Percentiles rank a stretch among this genome's conserved stretches.
These are phyloP conservation scores for Drosophila tanythrix DNA, from an alignment of 2,888 invertebrate species.

Conservation along the genomic window DNA sequence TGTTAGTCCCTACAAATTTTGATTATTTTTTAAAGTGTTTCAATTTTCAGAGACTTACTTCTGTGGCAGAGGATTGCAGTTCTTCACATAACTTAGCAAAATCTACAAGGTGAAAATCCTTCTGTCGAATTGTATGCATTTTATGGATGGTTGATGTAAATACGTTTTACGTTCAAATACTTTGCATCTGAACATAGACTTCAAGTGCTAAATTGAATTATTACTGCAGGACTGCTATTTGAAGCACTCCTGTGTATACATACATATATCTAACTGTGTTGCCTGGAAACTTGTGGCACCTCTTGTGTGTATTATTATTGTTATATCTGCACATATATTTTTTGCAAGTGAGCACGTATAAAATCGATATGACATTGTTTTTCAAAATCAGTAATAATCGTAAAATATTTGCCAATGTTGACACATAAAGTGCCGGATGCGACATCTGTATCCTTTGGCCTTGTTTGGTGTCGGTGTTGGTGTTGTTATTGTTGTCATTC, in stretches of 20 bases:
- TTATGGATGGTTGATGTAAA: neutral
- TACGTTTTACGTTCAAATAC: neutral
- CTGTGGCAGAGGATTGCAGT: neutral
- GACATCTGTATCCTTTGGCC: conserved; percentile 8
- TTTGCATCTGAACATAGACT: neutral
- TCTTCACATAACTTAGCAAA: neutral
- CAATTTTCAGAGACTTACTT: neutral
- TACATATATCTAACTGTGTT: neutral
- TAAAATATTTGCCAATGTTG: conserved; percentile 43
- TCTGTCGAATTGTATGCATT: neutral
- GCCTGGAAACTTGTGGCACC: neutral
- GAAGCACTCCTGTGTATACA: no score
- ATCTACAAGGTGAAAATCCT: neutral
- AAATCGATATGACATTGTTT: conserved; percentile 40
- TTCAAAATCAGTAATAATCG: conserved; percentile 49
- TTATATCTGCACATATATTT: conserved; percentile 1
- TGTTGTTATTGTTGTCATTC: neutral
- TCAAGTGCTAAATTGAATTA: neutral
- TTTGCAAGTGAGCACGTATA: conserved; percentile 6
- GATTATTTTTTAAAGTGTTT: fast-evolving
- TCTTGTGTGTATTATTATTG: neutral
- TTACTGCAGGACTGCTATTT: neutral
- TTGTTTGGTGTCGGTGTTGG: neutral
- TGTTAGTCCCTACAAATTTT: conserved; percentile 38
- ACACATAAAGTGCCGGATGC: conserved; percentile 47